Conservation (phyloP, 2,888 invertebrate genomes). For the Megalurothrips usitatus region DNA sequence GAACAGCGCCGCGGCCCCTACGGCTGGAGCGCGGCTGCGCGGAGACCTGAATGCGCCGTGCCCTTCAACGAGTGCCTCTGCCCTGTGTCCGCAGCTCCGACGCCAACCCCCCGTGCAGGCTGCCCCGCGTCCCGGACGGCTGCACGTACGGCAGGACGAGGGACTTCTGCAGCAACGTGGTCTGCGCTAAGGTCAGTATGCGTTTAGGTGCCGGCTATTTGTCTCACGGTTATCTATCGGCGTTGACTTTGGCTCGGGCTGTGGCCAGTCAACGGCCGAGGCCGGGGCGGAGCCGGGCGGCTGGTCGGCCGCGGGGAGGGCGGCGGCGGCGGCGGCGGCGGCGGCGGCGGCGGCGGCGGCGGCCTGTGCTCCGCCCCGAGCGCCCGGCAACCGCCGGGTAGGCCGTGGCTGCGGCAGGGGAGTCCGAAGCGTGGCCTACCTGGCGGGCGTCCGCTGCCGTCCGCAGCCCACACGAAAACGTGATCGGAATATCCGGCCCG, state of each 20-base stretch:
- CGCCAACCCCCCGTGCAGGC: background rate
- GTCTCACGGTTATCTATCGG: background rate
- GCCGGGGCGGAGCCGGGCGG: background rate
- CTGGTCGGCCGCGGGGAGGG: background rate
- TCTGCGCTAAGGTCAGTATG: constrained; percentile 41
- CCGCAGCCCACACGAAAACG: too few relatives aligned
- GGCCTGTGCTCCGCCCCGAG: too few relatives aligned
- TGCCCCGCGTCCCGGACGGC: constrained; percentile 28
- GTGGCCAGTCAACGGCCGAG: background rate
- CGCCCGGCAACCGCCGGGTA: too few relatives aligned
- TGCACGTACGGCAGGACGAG: constrained; percentile 39
- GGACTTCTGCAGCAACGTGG: constrained; percentile 40
- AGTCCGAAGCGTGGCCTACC: too few relatives aligned
- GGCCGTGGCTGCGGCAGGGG: too few relatives aligned
- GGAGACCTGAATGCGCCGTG: background rate
- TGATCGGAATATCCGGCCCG: too few relatives aligned
- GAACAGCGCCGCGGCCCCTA: too few relatives aligned
- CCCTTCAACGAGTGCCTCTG: background rate
- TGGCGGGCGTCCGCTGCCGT: too few relatives aligned
- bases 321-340: too few relatives aligned
- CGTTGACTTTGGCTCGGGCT: background rate
- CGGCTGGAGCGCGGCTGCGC: background rate
- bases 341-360: too few relatives aligned
- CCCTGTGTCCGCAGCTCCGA: background rate
- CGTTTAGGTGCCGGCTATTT: too few relatives aligned